These are phyloP conservation scores for Tichodroma muraria DNA, from an alignment of 2,113 vertebrate genomes.

Conservation along the genomic window DNA sequence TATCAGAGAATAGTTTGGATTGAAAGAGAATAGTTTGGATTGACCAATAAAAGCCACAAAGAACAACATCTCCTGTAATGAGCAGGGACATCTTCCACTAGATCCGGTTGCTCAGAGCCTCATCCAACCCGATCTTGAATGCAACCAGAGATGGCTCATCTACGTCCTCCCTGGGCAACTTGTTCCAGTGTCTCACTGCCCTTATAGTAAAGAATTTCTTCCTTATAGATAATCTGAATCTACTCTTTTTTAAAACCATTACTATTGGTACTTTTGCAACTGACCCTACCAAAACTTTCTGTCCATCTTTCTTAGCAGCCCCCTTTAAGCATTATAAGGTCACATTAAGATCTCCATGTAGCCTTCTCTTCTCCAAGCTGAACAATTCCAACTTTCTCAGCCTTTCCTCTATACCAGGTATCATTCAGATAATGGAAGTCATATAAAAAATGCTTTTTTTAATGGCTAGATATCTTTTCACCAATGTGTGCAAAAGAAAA, in stretches of 20 bases:
- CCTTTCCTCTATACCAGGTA: neutral
- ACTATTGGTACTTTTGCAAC: neutral
- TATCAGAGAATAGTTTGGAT: neutral
- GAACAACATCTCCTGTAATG: neutral
- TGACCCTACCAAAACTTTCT: neutral
- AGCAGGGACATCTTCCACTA: neutral
- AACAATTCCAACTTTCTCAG: neutral
- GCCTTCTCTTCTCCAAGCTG: neutral
- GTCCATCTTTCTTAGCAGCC: neutral
- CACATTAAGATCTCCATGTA: neutral
- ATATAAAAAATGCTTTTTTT: neutral
- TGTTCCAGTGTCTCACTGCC: neutral
- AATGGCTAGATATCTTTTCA: neutral
- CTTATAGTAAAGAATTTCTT: neutral
- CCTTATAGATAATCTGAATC: neutral
- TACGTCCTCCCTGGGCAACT: neutral
- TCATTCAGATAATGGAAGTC: neutral
- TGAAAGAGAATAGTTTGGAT: neutral
- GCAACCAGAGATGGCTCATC: neutral
- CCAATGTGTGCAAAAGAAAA: neutral
- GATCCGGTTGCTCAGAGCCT: neutral
- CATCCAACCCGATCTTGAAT: accelerated
- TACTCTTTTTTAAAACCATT: neutral
- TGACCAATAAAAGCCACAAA: neutral
- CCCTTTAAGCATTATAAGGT: neutral